Conservation (phyloP, 1,140 invertebrate species). For the Formica exsecta region DNA sequence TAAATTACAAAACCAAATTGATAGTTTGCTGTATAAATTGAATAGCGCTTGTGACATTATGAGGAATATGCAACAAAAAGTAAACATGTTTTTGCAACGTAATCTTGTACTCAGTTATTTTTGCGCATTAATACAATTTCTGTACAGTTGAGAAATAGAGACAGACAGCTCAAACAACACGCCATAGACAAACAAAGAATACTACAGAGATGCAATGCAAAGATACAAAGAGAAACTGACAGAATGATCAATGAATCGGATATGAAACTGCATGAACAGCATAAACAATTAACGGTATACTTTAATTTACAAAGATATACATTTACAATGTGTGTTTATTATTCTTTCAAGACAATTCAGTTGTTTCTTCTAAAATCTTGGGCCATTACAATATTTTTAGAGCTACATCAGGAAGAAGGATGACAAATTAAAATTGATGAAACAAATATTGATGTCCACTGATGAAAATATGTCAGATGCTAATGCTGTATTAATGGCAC, state of each 20-base stretch:
- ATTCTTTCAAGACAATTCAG: neutral
- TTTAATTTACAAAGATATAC: neutral
- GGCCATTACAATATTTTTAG: constrained; percentile 62
- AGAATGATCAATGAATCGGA: constrained; percentile 90
- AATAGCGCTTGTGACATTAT: constrained; percentile 85
- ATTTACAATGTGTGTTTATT: neutral
- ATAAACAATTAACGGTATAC: constrained; percentile 88
- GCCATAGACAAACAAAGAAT: constrained; percentile 91
- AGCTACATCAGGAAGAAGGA: constrained; percentile 86
- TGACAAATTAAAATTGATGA: constrained; percentile 85
- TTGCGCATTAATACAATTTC: neutral
- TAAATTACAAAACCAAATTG: constrained; percentile 83
- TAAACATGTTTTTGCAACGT: constrained; percentile 67
- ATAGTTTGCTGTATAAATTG: constrained; percentile 83
- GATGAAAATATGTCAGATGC: constrained; percentile 69
- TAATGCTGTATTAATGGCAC: constrained; percentile 35
- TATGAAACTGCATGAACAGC: constrained; percentile 89
- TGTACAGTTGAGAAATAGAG: constrained; percentile 88
- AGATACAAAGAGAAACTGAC: constrained; percentile 90
- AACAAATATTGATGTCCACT: constrained; percentile 83
- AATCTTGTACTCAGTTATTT: constrained; percentile 13
- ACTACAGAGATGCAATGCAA: constrained; percentile 90
- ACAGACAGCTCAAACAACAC: constrained; percentile 90
- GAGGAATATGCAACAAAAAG: constrained; percentile 84
- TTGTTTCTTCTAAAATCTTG: neutral